phyloP scores from a whole-genome alignment of 2,113 vertebrate genomes.

The Eleginops maclovinus region DNA sequence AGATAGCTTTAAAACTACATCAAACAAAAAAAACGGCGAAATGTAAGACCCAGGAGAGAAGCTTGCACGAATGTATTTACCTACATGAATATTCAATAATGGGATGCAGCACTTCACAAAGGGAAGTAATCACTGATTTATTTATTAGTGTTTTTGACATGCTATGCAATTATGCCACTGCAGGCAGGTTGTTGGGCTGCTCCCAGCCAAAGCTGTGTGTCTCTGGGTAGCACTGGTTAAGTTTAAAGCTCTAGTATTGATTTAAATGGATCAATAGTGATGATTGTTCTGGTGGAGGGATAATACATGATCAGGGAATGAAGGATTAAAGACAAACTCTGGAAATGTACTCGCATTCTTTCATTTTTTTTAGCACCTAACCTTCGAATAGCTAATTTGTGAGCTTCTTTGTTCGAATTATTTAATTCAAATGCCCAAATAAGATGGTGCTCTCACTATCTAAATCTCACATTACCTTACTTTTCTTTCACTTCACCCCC shows the following conservation, averaged over 20 bases:
- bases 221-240: conserved; percentile 6
- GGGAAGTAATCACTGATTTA: conserved; percentile 77
- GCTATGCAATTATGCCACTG: conserved; percentile 57
- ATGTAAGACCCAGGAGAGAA: conserved; percentile 59
- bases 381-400: conserved; percentile 7
- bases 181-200: conserved; percentile 53
- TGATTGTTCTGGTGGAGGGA: conserved; percentile 58
- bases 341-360: conserved; percentile 12
- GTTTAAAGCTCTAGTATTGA: conserved; percentile 59
- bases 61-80: conserved; percentile 74
- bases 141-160: conserved; percentile 79
- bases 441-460: not conserved
- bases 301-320: conserved; percentile 38
- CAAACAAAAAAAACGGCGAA: conserved; percentile 24
- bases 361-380: conserved; percentile 26
- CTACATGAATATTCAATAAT: conserved; percentile 81
- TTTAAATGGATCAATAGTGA: conserved; percentile 63
- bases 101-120: conserved; percentile 68
- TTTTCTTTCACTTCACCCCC: conserved; percentile 1
- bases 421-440: conserved; percentile 25
- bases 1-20: conserved; percentile 33
- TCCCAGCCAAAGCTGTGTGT: conserved; percentile 36
- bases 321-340: conserved; percentile 23
- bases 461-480: conserved; percentile 24
- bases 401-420: conserved; percentile 23